Evolutionary conservation across 2,797 vertebrate genomes (phyloP), one percentile per base, ranked within the genome.

Genomic region (Cyclura pinguis): DNA sequence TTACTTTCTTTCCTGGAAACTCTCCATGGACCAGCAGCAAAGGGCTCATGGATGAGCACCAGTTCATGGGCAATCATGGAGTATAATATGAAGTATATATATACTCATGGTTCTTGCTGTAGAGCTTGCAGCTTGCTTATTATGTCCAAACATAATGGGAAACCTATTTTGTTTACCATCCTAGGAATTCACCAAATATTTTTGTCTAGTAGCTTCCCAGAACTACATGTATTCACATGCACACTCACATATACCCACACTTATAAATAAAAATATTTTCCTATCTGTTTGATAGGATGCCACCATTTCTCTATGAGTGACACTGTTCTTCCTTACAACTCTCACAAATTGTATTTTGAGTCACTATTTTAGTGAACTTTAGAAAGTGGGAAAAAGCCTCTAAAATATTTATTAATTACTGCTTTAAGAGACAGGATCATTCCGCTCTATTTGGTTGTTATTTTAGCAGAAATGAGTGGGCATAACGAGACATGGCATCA

Each of bases 351-450:
- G 20, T 35, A 9, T 16, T 9, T 14, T 20, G 14, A 82, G 13
- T 69, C 74, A 64, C 47, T 73, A 24, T 52, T 35, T 38, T n/a
- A 38, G 47, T 55, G 52, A 50, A 72, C 22, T 42, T 29, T 72
- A 55, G 35, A 55, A 20, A 29, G 12, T 14, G 69, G 22, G 16
- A 4, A 6, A 72, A 72, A 6, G 6, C 7, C 22, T 50, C 82
- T 29, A 52, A 85, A 85, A 73, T 18, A 67, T 35, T 81, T 72
- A 72, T 82, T 57, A 57, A 29, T 80, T 13, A 18, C 16, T 78
- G 38, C 47, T 88, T 81, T 72, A 57, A 50, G 78, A 81, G n/a
- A 35, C 32, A 13, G 57, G 88, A 89, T 77, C 81, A 27, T 89
- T 47, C 47, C 47, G 13, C 57, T 76, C 38, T 73, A 9, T 84